Evolutionary conservation across 1,140 invertebrate genomes (phyloP).

Genomic region (Tribolium madens): DNA sequence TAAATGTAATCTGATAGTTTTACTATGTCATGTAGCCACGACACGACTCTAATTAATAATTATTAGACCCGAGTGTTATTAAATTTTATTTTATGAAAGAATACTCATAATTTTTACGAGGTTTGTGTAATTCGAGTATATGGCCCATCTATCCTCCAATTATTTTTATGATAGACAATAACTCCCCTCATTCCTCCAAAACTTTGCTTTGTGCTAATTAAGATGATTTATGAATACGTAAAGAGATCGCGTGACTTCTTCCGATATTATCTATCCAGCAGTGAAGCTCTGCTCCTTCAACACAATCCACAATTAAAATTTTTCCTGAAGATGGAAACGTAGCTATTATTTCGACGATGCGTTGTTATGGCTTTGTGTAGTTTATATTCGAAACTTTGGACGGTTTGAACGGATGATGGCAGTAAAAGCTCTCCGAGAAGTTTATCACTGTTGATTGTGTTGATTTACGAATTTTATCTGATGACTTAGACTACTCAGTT

Average conservation of each 20-base stretch:
- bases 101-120: background rate
- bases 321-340: background rate
- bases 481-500: background rate
- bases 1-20: slow-evolving; percentile 23
- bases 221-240: slow-evolving; percentile 4
- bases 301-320: background rate
- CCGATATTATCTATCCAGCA: slow-evolving; percentile 23
- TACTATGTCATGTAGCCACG: background rate
- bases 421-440: background rate
- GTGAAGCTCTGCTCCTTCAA: slow-evolving; percentile 17
- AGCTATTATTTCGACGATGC: background rate
- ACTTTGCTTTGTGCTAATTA: slow-evolving; percentile 1
- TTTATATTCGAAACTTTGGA: background rate
- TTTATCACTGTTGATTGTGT: background rate
- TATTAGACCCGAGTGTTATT: background rate
- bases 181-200: background rate
- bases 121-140: slow-evolving; percentile 5
- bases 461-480: background rate
- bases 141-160: background rate
- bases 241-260: slow-evolving; percentile 27
- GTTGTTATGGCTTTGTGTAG: background rate
- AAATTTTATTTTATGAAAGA: background rate
- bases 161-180: background rate
- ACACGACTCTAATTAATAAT: background rate
- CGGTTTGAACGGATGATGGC: too few relatives aligned